phyloP scores from a whole-genome alignment of 2,888 invertebrate genomes.

The Eudemis profundana region DNA sequence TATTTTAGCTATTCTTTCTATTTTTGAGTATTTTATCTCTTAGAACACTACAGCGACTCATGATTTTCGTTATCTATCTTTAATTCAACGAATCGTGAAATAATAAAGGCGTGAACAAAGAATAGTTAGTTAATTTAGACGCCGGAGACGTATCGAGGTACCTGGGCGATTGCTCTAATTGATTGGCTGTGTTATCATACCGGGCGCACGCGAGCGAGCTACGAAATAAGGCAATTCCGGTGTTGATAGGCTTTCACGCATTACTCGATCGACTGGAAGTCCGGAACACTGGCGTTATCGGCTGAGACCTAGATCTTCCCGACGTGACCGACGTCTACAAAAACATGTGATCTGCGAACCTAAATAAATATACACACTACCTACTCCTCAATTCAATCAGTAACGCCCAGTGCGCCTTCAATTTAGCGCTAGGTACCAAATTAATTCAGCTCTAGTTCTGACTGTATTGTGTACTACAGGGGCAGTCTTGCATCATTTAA shows the following conservation, averaged over 20 bases:
- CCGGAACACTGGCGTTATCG: slow-evolving; percentile 14
- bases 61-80: no score
- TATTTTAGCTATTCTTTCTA: no score
- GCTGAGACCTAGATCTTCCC: slow-evolving; percentile 1
- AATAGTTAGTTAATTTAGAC: slow-evolving; percentile 11
- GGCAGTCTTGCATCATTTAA: slow-evolving; percentile 1
- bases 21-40: no score
- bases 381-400: no score
- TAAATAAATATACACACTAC: background rate
- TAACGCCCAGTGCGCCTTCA: background rate
- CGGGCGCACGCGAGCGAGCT: slow-evolving; percentile 33
- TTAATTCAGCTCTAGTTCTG: slow-evolving; percentile 3
- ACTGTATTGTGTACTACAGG: background rate
- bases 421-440: slow-evolving; percentile 1
- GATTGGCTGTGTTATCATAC: slow-evolving; percentile 37
- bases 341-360: background rate
- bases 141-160: slow-evolving; percentile 1
- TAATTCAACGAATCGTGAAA: no score
- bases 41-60: no score
- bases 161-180: slow-evolving; percentile 17
- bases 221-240: slow-evolving; percentile 41
- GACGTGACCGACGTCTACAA: background rate
- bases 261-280: slow-evolving; percentile 35
- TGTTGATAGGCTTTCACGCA: slow-evolving; percentile 36
- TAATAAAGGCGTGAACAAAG: background rate